Evolutionary conservation across 2,797 vertebrate species (phyloP).

Genomic region (Chloroceryle amazona): DNA sequence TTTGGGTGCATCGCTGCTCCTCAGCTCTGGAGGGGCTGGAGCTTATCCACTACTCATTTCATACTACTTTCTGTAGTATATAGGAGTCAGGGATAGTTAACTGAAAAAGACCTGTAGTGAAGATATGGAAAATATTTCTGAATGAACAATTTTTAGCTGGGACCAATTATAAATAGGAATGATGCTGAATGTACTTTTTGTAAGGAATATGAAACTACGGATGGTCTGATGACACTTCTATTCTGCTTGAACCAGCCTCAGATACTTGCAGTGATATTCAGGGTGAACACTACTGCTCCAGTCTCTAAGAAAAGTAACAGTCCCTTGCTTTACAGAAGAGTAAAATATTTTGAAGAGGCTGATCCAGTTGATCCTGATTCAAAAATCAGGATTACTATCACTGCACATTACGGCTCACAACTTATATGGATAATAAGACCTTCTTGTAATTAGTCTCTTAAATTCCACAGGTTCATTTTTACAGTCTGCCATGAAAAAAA

Average conservation of each 20-base stretch:
- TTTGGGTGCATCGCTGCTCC: neutral
- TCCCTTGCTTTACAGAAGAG: slow-evolving; percentile 49
- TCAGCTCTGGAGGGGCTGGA: neutral
- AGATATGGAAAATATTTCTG: slow-evolving; percentile 12
- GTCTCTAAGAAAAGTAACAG: slow-evolving; percentile 30
- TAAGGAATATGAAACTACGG: slow-evolving; percentile 52
- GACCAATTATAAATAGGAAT: slow-evolving; percentile 45
- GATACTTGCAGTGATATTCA: slow-evolving; percentile 7
- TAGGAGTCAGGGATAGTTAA: neutral
- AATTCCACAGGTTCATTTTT: slow-evolving; percentile 15
- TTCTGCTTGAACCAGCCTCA: slow-evolving; percentile 43
- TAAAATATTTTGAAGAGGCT: neutral
- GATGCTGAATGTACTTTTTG: slow-evolving; percentile 25
- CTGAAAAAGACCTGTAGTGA: slow-evolving; percentile 26
- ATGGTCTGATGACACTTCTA: neutral
- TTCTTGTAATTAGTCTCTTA: slow-evolving; percentile 28
- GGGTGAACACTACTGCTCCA: slow-evolving; percentile 23
- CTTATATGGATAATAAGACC: neutral
- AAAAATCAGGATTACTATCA: neutral
- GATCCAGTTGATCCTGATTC: neutral
- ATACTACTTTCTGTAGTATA: neutral
- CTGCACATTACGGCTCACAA: neutral
- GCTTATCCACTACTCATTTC: neutral
- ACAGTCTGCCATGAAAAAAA: slow-evolving; percentile 8
- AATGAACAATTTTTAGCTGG: slow-evolving; percentile 26